Percentiles rank a stretch among this genome's conserved stretches.
Evolutionary conservation across 2,797 vertebrate species (phyloP).

Genomic region (Somateria mollissima): DNA sequence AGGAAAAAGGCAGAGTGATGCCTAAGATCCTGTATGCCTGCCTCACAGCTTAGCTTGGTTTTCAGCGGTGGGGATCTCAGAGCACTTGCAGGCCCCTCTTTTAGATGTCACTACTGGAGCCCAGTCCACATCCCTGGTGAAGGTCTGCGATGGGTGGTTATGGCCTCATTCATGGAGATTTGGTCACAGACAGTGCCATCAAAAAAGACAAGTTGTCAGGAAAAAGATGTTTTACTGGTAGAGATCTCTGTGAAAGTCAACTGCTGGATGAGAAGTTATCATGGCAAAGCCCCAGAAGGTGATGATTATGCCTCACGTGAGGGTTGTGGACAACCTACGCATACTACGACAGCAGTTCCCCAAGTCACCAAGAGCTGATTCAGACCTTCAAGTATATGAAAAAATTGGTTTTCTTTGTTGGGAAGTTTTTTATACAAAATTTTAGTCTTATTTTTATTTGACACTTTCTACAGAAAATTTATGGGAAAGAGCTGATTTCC

Average conservation of each 20-base stretch:
- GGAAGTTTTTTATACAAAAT: neutral
- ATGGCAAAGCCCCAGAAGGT: neutral
- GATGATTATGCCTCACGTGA: neutral
- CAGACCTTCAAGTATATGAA: neutral
- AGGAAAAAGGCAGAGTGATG: neutral
- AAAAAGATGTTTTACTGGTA: neutral
- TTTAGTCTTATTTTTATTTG: neutral
- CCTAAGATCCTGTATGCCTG: neutral
- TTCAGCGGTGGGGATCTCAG: fast-evolving
- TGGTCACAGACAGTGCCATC: neutral
- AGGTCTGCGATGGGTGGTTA: neutral
- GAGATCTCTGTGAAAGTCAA: neutral
- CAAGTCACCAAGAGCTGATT: neutral
- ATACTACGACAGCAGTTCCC: neutral
- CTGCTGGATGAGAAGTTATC: neutral
- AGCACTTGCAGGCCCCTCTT: neutral
- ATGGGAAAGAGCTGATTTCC: neutral
- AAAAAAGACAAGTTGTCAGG: neutral
- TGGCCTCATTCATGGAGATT: neutral
- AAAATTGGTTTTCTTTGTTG: neutral
- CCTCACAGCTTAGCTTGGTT: neutral
- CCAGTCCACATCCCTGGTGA: neutral
- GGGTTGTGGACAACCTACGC: neutral
- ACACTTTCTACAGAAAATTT: neutral
- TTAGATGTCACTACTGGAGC: neutral